Conservation (phyloP, 2,797 vertebrate genomes). For the Apogon hyalosoma region DNA sequence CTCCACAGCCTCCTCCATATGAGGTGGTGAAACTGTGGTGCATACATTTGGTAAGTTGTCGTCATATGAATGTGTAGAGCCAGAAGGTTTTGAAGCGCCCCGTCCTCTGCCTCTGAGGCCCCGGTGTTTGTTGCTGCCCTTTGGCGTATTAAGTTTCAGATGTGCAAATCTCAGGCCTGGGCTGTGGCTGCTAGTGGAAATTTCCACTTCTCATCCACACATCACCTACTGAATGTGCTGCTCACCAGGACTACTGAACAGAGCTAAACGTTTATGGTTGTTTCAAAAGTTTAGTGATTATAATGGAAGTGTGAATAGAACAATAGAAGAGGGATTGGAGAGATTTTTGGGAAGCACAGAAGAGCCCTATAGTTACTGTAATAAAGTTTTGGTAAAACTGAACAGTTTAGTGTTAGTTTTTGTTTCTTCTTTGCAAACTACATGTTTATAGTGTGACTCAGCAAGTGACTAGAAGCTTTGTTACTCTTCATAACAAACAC, state of each 20-base stretch:
- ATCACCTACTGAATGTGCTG: conserved; percentile 67
- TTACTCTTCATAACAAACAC: too few species aligned
- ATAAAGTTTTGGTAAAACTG: too few species aligned
- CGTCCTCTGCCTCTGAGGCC: conserved; percentile 56
- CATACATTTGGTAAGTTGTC: conserved; percentile 6
- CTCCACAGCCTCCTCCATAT: neutral
- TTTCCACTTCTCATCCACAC: conserved; percentile 82
- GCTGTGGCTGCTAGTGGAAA: conserved; percentile 82
- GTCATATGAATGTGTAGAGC: conserved; percentile 27
- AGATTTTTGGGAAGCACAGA: too few species aligned
- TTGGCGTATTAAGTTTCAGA: conserved; percentile 85
- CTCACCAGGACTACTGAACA: conserved; percentile 33
- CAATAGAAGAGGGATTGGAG: too few species aligned
- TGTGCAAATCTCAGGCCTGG: conserved; percentile 71
- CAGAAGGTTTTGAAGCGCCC: conserved; percentile 39
- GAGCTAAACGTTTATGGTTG: neutral
- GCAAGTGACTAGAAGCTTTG: too few species aligned
- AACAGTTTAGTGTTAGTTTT: too few species aligned
- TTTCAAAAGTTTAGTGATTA: conserved; percentile 38
- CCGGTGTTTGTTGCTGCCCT: conserved; percentile 73
- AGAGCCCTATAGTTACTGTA: too few species aligned
- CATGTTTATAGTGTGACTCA: too few species aligned
- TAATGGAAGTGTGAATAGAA: neutral
- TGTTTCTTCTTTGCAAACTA: too few species aligned
- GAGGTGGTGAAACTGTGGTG: neutral